A percentile compares a stretch with the other conserved stretches of the same genome.
phyloP scores from a whole-genome alignment of 2,113 vertebrate species.

The Eira barbara region DNA sequence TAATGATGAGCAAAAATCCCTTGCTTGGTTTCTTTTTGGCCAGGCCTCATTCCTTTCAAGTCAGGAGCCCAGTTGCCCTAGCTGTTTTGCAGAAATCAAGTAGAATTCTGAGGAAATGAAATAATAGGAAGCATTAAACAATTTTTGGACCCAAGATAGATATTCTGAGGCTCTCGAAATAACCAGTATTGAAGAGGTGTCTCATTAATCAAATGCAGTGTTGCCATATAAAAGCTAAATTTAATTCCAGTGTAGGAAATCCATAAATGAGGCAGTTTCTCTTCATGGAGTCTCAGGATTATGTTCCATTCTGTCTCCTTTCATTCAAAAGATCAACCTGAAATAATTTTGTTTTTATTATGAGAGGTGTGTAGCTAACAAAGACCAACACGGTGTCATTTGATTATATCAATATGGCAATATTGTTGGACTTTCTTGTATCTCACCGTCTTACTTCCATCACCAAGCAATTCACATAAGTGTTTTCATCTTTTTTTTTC shows the following conservation, averaged over 20 bases:
- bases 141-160: constrained; percentile 46
- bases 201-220: constrained; percentile 16
- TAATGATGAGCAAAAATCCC: constrained; percentile 49
- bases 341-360: constrained; percentile 37
- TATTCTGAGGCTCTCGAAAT: constrained; percentile 53
- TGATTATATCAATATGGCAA: background rate
- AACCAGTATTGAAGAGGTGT: constrained; percentile 3
- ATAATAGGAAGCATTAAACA: constrained; percentile 49
- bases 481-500: background rate
- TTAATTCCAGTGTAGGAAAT: constrained; percentile 49
- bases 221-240: constrained; percentile 41
- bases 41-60: constrained; percentile 52
- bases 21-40: constrained; percentile 51
- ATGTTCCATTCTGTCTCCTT: background rate
- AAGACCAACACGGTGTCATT: background rate
- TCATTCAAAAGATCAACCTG: constrained; percentile 5
- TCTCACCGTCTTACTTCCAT: background rate
- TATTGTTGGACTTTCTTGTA: background rate
- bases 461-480: constrained; percentile 7
- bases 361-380: background rate
- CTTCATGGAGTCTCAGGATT: background rate
- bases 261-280: background rate
- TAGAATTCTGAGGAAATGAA: constrained; percentile 60
- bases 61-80: constrained; percentile 48
- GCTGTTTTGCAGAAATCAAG: constrained; percentile 58